Percentiles rank a stretch among this genome's conserved stretches.
phyloP scores from a whole-genome alignment of 92 coral and sea anemone species.

The Zoanthus sociatus region DNA sequence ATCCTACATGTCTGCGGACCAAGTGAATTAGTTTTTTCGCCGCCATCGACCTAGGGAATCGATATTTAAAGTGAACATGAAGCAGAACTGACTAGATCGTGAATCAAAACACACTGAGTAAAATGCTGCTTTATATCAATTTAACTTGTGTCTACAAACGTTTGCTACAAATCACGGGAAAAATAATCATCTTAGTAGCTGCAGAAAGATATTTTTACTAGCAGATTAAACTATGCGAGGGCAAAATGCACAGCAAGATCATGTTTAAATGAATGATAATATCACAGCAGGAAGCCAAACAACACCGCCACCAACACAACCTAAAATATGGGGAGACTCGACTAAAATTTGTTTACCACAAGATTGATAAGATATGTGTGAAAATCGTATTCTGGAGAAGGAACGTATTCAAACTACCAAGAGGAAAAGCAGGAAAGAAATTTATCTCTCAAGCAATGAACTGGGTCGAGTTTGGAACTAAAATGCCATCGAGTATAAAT shows the following conservation, averaged over 20 bases:
- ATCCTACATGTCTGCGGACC: too few species aligned
- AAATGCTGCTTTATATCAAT: not conserved
- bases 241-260: not conserved
- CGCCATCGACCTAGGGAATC: too few species aligned
- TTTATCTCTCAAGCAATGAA: not conserved
- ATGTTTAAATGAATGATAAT: not conserved
- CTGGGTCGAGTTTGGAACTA: not conserved
- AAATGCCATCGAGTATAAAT: not conserved
- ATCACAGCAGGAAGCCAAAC: conserved; percentile 14
- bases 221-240: not conserved
- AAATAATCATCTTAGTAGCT: not conserved
- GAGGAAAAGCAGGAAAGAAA: not conserved
- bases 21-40: too few species aligned
- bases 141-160: not conserved
- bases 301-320: not conserved
- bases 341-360: not conserved
- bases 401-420: not conserved
- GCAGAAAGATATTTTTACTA: not conserved
- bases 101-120: not conserved
- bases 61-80: not conserved
- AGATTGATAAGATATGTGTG: not conserved
- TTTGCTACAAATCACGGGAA: not conserved
- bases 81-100: not conserved
- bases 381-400: not conserved
- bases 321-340: not conserved